Conservation (phyloP, 2,888 invertebrate genomes). For the Netelia virgata region DNA sequence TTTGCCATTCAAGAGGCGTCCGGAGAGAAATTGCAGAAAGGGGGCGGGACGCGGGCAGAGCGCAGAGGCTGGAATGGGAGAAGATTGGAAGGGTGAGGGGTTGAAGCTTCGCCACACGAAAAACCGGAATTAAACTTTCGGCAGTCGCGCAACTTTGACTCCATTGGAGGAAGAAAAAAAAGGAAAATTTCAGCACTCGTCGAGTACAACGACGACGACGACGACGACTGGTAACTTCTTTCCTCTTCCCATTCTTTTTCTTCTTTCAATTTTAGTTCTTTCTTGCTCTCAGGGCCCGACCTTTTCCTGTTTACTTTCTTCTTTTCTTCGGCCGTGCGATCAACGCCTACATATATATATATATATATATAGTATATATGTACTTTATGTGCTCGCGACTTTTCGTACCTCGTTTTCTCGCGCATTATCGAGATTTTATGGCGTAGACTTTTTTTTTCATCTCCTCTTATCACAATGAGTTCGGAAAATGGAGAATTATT, state of each 20-base stretch:
- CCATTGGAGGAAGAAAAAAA: constrained; percentile 72
- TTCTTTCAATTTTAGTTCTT: constrained; percentile 67
- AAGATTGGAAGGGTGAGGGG: constrained; percentile 1
- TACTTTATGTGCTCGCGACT: constrained; percentile 20
- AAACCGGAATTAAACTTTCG: constrained; percentile 77
- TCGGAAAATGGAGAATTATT: neutral
- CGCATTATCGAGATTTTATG: constrained; percentile 30
- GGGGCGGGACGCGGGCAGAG: too few relatives aligned
- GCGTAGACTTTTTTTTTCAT: constrained; percentile 4
- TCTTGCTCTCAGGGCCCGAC: constrained; percentile 42
- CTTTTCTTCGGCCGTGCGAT: constrained; percentile 41
- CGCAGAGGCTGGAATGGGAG: neutral
- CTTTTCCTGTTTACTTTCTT: constrained; percentile 50
- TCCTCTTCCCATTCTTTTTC: constrained; percentile 69
- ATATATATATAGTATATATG: too few relatives aligned
- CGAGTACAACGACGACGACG: constrained; percentile 45
- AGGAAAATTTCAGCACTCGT: constrained; percentile 62
- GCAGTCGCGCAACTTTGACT: constrained; percentile 78
- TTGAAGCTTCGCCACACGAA: constrained; percentile 71
- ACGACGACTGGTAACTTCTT: constrained; percentile 50
- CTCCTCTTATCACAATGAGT: constrained; percentile 14
- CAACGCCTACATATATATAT: neutral
- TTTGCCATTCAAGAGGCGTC: constrained; percentile 75
- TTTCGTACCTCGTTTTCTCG: constrained; percentile 30
- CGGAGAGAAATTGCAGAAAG: constrained; percentile 28